A percentile compares a stretch with the other conserved stretches of the same genome.
Evolutionary conservation across 2,888 invertebrate species (phyloP).

Genomic region (Nomada goodeniana): DNA sequence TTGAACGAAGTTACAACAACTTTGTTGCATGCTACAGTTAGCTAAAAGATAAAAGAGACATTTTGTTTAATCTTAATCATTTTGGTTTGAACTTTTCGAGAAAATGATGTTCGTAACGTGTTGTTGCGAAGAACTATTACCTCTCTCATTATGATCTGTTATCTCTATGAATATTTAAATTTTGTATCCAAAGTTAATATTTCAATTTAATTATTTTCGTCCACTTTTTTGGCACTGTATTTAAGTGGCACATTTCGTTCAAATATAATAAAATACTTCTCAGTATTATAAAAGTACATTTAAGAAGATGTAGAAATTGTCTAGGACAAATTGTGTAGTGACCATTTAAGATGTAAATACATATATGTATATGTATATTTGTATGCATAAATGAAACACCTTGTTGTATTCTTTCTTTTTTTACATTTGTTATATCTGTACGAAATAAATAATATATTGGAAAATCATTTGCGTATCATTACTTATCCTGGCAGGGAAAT

Average conservation of each 20-base stretch:
- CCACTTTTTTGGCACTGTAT: conserved; percentile 4
- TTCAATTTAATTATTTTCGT: neutral
- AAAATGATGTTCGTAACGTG: neutral
- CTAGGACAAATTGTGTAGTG: conserved; percentile 14
- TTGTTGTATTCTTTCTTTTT: conserved; percentile 41
- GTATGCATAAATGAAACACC: conserved; percentile 25
- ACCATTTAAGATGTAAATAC: conserved; percentile 44
- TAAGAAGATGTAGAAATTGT: neutral
- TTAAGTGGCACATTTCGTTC: neutral
- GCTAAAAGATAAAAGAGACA: conserved; percentile 66
- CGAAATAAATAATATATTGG: conserved; percentile 44
- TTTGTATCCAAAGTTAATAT: neutral
- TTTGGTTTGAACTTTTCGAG: conserved; percentile 2
- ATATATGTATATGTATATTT: conserved; percentile 17
- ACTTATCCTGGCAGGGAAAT: neutral
- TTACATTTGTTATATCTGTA: conserved; percentile 44
- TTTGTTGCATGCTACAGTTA: conserved; percentile 79
- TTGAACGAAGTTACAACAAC: conserved; percentile 81
- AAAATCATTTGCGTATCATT: conserved; percentile 8
- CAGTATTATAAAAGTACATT: conserved; percentile 42
- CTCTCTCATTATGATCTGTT: neutral
- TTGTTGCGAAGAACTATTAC: neutral
- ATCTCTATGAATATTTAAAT: neutral
- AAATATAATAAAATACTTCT: neutral
- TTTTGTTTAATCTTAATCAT: neutral